phyloP scores from a whole-genome alignment of 2,113 vertebrate genomes.

The Recurvirostra avosetta region DNA sequence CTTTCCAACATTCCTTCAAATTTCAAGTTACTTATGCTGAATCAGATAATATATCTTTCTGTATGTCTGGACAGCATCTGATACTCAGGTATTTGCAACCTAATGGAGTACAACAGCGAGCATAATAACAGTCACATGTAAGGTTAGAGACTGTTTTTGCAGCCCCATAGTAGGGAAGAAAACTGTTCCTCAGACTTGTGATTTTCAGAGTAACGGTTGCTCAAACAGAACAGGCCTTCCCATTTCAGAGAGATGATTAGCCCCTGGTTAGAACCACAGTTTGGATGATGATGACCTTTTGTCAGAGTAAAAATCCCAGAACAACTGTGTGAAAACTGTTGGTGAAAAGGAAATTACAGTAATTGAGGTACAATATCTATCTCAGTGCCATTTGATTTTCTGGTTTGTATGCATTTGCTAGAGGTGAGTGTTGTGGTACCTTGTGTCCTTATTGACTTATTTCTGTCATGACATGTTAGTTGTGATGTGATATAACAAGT shows the following conservation, averaged over 20 bases:
- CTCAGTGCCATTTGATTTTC: neutral
- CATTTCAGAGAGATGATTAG: neutral
- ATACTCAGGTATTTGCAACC: neutral
- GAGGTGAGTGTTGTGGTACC: neutral
- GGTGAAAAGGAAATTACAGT: neutral
- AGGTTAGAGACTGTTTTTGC: neutral
- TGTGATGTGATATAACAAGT: neutral
- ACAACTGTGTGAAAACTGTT: neutral
- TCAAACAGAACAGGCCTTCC: neutral
- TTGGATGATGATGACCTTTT: neutral
- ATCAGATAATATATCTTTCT: neutral
- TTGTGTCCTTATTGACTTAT: neutral
- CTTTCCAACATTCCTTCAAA: neutral
- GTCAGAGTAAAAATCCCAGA: neutral
- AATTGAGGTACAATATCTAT: neutral
- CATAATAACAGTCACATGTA: neutral
- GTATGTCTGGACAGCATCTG: neutral
- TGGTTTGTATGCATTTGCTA: neutral
- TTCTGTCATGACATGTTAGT: neutral
- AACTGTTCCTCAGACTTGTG: neutral
- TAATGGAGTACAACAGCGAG: neutral
- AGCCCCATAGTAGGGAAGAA: neutral
- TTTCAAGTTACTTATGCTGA: neutral
- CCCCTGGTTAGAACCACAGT: neutral
- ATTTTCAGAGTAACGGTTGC: neutral